Evolutionary conservation across 1,140 invertebrate species (phyloP), one percentile per base, ranked within the genome.

Genomic region (Drosophila kohkoa): DNA sequence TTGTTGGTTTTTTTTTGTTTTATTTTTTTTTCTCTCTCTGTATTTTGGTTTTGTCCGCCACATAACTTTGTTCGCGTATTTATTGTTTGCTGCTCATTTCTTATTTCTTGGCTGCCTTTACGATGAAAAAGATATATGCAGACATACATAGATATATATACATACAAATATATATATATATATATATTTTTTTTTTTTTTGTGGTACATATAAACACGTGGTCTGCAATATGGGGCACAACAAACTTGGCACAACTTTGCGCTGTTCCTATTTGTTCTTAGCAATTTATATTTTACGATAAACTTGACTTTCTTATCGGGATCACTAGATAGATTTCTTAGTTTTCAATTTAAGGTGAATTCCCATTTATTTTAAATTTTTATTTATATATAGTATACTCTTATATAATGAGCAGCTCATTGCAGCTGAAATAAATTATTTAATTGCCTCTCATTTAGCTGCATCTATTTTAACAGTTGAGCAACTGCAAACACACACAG

Each of bases 41-140:
- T 43, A 16, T 71, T 54, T 8, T 32, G 45, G 35, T 46, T 66
- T 43, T 72, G 28, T 66, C 25, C 51, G 55, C 45, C 66, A 46
- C 66, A 64, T 70, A 43, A 41, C 45, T 73, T 57, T 57, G 52
- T 13, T 54, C 57, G 49, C 67, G 65, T 63, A 72, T 79, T 82
- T 85, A 75, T 83, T 80, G 69, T 71, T 25, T 67, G 71, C 71
- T 58, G 57, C 45, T 66, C 78, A 82, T 82, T 79, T 73, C 75
- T 76, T 63, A 82, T 69, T 75, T 71, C 69, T 73, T 65, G 28
- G 54, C 55, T 67, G 63, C 66, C 77, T 85, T 85, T 73, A 64
- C 76, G 67, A 73, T 87, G 68, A 76, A 72, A 82, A 80, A 74
- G 25, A 66, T 13, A 65, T 28, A 54, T 48, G 10, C 10, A 38